Conservation (phyloP, 2,888 invertebrate genomes). For the Leucophenga montana region DNA sequence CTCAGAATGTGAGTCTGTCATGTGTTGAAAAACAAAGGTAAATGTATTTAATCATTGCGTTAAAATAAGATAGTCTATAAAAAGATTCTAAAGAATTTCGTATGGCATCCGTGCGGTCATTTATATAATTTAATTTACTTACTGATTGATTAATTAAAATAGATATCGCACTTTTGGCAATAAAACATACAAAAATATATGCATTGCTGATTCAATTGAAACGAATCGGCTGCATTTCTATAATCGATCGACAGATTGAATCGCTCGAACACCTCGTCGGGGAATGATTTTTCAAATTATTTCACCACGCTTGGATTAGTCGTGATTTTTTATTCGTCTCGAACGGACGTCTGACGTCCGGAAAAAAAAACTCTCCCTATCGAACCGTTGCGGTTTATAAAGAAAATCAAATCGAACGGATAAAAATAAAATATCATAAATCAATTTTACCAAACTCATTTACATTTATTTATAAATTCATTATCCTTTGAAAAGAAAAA, state of each 20-base stretch:
- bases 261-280: conserved; percentile 43
- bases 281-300: conserved; percentile 54
- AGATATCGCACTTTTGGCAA: conserved; percentile 62
- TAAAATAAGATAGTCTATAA: conserved; percentile 45
- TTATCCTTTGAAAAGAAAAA: conserved; percentile 58
- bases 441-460: conserved; percentile 48
- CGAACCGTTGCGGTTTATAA: conserved; percentile 59
- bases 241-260: conserved; percentile 50
- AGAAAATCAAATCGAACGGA: conserved; percentile 54
- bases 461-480: conserved; percentile 31
- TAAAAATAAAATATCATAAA: conserved; percentile 45
- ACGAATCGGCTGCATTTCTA: conserved; percentile 46
- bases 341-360: conserved; percentile 71
- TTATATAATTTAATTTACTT: conserved; percentile 58
- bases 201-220: conserved; percentile 38
- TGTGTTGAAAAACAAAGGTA: conserved; percentile 46
- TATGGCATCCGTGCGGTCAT: conserved; percentile 35
- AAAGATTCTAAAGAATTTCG: conserved; percentile 38
- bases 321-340: conserved; percentile 72
- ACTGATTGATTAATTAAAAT: conserved; percentile 58
- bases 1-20: conserved; percentile 41
- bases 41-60: conserved; percentile 38
- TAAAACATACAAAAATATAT: conserved; percentile 23
- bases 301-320: conserved; percentile 67
- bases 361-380: conserved; percentile 53